phyloP scores from a whole-genome alignment of 30 jellyfish, hydroid and myxozoan species.

The Nemopilema nomurai region DNA sequence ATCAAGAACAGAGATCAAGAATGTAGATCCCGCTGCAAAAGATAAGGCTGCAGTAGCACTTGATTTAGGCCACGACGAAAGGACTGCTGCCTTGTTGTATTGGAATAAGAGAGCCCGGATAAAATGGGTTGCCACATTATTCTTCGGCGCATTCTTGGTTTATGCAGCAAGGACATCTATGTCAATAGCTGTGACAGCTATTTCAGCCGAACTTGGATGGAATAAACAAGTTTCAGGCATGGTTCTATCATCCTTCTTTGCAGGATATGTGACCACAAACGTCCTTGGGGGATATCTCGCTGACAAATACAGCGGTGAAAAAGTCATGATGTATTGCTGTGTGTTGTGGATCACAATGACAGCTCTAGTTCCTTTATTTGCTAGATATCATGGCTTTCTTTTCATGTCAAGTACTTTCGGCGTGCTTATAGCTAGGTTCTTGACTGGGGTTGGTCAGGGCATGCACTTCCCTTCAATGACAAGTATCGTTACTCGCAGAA shows the following conservation, averaged over 20 bases:
- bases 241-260: slow-evolving; percentile 97
- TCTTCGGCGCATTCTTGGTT: slow-evolving; percentile 84
- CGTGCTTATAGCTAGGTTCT: slow-evolving; percentile 78
- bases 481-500: slow-evolving; percentile 75
- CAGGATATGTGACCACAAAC: slow-evolving; percentile 96
- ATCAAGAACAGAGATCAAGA: slow-evolving; percentile 4
- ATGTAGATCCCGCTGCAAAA: slow-evolving; percentile 66
- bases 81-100: slow-evolving; percentile 36
- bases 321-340: slow-evolving; percentile 69
- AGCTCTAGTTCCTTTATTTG: slow-evolving; percentile 74
- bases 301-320: slow-evolving; percentile 96
- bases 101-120: slow-evolving; percentile 85
- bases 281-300: slow-evolving; percentile 96
- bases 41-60: slow-evolving; percentile 40
- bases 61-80: slow-evolving; percentile 2
- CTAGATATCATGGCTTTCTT: slow-evolving; percentile 63
- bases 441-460: slow-evolving; percentile 99
- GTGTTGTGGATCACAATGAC: slow-evolving; percentile 86
- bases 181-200: slow-evolving; percentile 92
- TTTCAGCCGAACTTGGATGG: slow-evolving; percentile 98
- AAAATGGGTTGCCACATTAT: slow-evolving; percentile 78
- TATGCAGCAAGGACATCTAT: slow-evolving; percentile 94
- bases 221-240: slow-evolving; percentile 94
- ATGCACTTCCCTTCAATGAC: slow-evolving; percentile 93
- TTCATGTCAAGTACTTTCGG: slow-evolving; percentile 75